Percentiles rank a stretch among this genome's conserved stretches.
These are phyloP conservation scores for Loriculus beryllinus DNA, from an alignment of 2,797 vertebrate genomes.

Conservation along the genomic window DNA sequence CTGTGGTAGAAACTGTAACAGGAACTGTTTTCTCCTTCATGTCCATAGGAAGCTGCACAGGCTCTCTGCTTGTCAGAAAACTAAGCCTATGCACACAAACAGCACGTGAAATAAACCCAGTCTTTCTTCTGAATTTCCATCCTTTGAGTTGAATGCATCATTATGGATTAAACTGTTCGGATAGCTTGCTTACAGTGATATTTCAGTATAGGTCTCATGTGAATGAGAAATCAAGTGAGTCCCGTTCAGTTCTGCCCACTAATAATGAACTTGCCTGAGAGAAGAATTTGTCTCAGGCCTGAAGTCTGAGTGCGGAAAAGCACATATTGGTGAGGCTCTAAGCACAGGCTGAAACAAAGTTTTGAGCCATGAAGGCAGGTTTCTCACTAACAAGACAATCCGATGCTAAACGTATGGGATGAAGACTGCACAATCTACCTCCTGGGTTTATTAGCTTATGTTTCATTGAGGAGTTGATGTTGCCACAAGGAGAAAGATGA, in stretches of 20 bases:
- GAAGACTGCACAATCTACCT: not conserved
- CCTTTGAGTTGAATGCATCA: not conserved
- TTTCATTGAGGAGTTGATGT: not conserved
- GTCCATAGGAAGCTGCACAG: not conserved
- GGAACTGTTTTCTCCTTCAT: not conserved
- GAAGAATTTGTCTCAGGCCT: not conserved
- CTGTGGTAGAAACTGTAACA: not conserved
- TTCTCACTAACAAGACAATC: not conserved
- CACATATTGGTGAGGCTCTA: not conserved
- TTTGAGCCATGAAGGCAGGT: fast-evolving
- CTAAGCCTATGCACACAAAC: not conserved
- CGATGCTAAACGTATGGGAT: not conserved
- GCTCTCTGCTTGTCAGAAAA: not conserved
- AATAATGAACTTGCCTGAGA: not conserved
- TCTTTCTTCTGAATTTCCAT: not conserved
- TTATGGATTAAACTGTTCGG: not conserved
- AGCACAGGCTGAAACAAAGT: not conserved
- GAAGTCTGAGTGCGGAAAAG: not conserved
- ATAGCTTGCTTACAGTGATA: not conserved
- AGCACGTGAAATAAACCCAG: not conserved
- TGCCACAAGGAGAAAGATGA: not conserved
- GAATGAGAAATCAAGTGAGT: not conserved
- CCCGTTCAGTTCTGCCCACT: not conserved
- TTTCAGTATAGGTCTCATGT: not conserved
- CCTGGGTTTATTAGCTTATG: not conserved